These are phyloP conservation scores for Hypena proboscidalis DNA, from an alignment of 2,888 invertebrate genomes.

Conservation along the genomic window DNA sequence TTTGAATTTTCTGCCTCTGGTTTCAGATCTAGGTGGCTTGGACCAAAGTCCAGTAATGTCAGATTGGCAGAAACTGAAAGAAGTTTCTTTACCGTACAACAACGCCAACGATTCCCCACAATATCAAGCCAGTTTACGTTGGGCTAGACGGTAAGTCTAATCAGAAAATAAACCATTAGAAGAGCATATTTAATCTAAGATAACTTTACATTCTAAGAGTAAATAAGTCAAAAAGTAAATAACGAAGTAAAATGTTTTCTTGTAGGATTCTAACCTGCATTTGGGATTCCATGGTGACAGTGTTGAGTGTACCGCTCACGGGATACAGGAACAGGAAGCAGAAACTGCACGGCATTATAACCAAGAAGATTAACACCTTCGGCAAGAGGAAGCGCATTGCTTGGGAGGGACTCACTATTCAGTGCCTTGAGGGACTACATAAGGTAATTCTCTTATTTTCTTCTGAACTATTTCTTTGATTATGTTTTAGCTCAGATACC, in stretches of 20 bases:
- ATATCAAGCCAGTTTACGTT: slow-evolving; percentile 91
- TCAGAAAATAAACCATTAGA: neutral
- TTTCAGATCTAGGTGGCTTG: slow-evolving; percentile 92
- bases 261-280: slow-evolving; percentile 92
- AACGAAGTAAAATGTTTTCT: neutral
- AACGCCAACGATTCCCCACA: slow-evolving; percentile 89
- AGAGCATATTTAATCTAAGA: neutral
- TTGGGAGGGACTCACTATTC: slow-evolving; percentile 91
- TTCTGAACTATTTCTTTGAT: no score
- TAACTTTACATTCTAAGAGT: neutral
- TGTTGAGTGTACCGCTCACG: slow-evolving; percentile 91
- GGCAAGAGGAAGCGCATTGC: slow-evolving; percentile 75
- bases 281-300: slow-evolving; percentile 96
- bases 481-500: no score
- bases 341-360: slow-evolving; percentile 82
- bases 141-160: slow-evolving; percentile 86
- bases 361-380: slow-evolving; percentile 82
- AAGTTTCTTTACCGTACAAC: slow-evolving; percentile 88
- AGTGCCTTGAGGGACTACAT: slow-evolving; percentile 95
- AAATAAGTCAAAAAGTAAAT: neutral
- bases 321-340: slow-evolving; percentile 74
- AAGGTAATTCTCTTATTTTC: slow-evolving; percentile 83
- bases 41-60: slow-evolving; percentile 93
- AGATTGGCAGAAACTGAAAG: slow-evolving; percentile 94
- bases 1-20: neutral